A percentile compares a stretch with the other conserved stretches of the same genome.
phyloP scores from a whole-genome alignment of 1,140 invertebrate genomes.

The Penaeus vannamei region DNA sequence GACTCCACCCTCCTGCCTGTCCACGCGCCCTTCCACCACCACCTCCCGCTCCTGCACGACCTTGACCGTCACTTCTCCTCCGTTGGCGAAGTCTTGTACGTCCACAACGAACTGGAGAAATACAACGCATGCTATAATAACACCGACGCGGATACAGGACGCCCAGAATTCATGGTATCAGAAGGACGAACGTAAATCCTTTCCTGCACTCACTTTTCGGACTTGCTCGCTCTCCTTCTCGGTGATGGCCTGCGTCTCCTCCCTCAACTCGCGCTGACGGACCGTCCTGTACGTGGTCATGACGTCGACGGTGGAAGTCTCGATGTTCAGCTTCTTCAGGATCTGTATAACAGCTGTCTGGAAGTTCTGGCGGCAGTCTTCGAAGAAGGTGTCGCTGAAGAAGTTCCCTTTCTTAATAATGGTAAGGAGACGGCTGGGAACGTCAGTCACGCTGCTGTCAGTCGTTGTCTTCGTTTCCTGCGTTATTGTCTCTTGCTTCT shows the following conservation, averaged over 20 bases:
- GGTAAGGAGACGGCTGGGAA: neutral
- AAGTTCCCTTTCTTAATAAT: slow-evolving; percentile 7
- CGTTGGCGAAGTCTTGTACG: slow-evolving; percentile 51
- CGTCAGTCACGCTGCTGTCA: neutral
- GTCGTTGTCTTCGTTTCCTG: neutral
- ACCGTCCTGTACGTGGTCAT: slow-evolving; percentile 39
- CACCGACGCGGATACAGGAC: too few relatives aligned
- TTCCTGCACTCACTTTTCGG: too few relatives aligned
- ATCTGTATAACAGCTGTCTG: slow-evolving; percentile 27
- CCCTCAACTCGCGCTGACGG: slow-evolving; percentile 5
- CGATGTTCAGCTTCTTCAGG: slow-evolving; percentile 41
- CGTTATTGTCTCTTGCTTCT: too few relatives aligned
- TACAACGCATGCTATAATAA: neutral
- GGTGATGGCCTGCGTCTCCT: slow-evolving; percentile 35
- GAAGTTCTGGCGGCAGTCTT: slow-evolving; percentile 25
- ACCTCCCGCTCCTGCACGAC: slow-evolving; percentile 45
- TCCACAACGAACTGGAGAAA: slow-evolving; percentile 41
- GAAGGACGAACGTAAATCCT: too few relatives aligned
- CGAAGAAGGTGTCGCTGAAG: slow-evolving; percentile 35
- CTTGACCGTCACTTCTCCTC: slow-evolving; percentile 52
- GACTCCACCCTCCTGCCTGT: slow-evolving; percentile 35
- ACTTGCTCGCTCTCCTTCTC: slow-evolving; percentile 3
- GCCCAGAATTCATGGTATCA: too few relatives aligned
- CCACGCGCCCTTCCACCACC: slow-evolving; percentile 47
- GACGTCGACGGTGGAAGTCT: neutral